Base-by-base conservation (phyloP, 2,113 vertebrate species). In the Rostratula benghalensis region DNA sequence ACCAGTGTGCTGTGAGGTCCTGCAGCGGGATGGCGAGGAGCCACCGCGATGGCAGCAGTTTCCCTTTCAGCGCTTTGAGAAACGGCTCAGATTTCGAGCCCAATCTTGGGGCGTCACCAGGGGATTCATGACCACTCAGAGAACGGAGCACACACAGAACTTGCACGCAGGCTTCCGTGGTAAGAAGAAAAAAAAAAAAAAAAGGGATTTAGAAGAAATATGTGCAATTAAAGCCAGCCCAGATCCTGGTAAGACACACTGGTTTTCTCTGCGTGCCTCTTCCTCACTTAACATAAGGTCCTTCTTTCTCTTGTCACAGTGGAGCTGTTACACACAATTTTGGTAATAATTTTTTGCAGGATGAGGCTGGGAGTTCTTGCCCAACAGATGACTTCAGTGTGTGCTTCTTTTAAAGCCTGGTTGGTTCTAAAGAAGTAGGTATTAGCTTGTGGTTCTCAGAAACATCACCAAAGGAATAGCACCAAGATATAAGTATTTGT, bases 1-100 rank as follows among this genome's bases (percentile, higher is more conserved):
- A 2, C 2, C 51, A 3, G 0, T 0, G 18, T 3, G 4, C 69
- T n/a, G 37, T 10, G 35, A 54, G 56, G 25, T 15, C 27, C 73
- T 19, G 50, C 65, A 0, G 75, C 33, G 18, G 82, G 63, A 12
- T 6, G 3, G 51, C 2, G 3, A 77, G 87, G 83, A 63, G 71
- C 60, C 82, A 41, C 9, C 0, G 4, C 2, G 1, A 46, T 24
- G 73, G 67, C 50, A 67, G 65, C 78, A 45, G 83, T 9, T 77
- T 68, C 53, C 39, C 63, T 56, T n/a, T 0, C n/a, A 0, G 50
- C 30, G 45, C n/a, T 30, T 4, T 67, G 6, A 54, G 65, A 48
- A n/a, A 37, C 4, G 1, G 31, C 83, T 73, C 8, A 0, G 59
- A n/a, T 90, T 83, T 53, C 87, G 84, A 60, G 63, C 28, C 45